Conservation (phyloP, 2,888 invertebrate genomes). For the Halictus ligatus region DNA sequence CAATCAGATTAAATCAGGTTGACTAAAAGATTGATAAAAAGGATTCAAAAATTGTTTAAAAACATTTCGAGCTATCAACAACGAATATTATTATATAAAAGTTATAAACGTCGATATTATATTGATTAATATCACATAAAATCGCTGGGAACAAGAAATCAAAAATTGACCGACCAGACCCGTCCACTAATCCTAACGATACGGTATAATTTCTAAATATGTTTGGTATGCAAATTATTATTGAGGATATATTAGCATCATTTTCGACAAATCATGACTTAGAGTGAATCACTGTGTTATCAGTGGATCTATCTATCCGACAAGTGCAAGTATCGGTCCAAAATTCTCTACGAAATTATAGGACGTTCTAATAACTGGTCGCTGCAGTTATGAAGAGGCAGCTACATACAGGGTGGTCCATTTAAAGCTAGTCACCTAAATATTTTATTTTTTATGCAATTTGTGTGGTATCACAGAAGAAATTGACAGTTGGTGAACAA, state of each 20-base stretch:
- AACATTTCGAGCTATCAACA: too few relatives aligned
- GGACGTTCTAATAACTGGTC: neutral
- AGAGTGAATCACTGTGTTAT: neutral
- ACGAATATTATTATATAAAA: too few relatives aligned
- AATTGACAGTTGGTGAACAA: too few relatives aligned
- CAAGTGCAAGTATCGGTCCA: neutral
- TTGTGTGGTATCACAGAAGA: too few relatives aligned
- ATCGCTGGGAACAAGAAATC: too few relatives aligned
- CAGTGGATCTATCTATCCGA: neutral
- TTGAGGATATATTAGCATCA: neutral
- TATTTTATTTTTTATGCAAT: too few relatives aligned
- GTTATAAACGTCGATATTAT: neutral
- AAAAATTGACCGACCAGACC: neutral
- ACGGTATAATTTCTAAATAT: neutral
- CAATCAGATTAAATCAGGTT: too few relatives aligned
- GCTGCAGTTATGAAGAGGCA: neutral
- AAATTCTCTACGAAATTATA: slow-evolving; percentile 2
- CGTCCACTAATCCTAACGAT: neutral
- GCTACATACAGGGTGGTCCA: neutral
- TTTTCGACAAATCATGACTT: neutral
- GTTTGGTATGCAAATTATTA: neutral
- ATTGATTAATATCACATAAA: neutral
- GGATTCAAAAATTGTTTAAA: neutral
- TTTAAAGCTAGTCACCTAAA: neutral
- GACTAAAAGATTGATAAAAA: neutral